Evolutionary conservation across 2,113 vertebrate genomes (phyloP).

Genomic region (Hippocampus mohnikei): DNA sequence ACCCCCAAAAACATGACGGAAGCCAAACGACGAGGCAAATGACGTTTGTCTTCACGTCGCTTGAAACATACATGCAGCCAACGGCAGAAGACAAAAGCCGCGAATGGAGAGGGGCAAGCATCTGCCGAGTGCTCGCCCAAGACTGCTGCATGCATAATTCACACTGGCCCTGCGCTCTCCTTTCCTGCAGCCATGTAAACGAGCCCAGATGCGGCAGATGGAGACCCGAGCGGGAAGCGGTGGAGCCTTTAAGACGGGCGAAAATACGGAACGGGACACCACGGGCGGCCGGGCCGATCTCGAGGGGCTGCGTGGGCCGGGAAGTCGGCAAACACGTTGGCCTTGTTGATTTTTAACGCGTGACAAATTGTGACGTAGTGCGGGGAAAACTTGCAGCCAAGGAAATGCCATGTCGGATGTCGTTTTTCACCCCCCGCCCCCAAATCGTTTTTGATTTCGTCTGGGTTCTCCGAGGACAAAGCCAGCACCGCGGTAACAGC

Average conservation of each 20-base stretch:
- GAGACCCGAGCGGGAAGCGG: slow-evolving; percentile 28
- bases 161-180: slow-evolving; percentile 47
- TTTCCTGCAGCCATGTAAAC: slow-evolving; percentile 69
- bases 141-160: slow-evolving; percentile 65
- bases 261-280: slow-evolving; percentile 13
- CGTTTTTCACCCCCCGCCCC: neutral
- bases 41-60: neutral
- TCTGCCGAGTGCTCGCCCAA: slow-evolving; percentile 58
- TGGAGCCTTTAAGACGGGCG: slow-evolving; percentile 8
- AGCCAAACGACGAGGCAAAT: neutral
- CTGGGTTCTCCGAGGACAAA: too few relatives aligned
- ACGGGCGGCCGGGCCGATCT: slow-evolving; percentile 12
- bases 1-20: neutral
- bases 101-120: slow-evolving; percentile 61
- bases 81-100: slow-evolving; percentile 42
- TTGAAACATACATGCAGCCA: neutral
- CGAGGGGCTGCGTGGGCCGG: slow-evolving; percentile 1
- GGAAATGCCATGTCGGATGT: neutral
- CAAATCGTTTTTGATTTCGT: neutral
- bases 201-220: slow-evolving; percentile 57
- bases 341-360: slow-evolving; percentile 39
- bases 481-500: too few relatives aligned
- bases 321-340: slow-evolving; percentile 13
- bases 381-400: neutral
- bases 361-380: slow-evolving; percentile 40